Evolutionary conservation across 2,797 vertebrate genomes (phyloP).

Genomic region (Sardinella longiceps): DNA sequence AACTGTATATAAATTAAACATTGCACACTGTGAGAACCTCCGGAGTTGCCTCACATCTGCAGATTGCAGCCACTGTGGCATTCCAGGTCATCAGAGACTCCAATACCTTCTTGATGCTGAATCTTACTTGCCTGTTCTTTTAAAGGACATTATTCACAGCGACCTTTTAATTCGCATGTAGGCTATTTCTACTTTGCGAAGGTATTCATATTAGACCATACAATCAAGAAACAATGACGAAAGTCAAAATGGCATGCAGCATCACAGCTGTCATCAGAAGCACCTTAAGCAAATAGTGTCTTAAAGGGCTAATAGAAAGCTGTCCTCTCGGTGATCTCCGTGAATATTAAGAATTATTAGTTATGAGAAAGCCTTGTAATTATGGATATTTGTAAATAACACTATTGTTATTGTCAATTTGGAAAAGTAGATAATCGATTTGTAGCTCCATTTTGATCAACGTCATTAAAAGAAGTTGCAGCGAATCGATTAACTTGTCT

Average conservation of each 20-base stretch:
- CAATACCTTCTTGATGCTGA: too few species aligned
- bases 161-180: neutral
- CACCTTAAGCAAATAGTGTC: neutral
- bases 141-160: neutral
- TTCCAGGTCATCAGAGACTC: too few species aligned
- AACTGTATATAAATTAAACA: too few species aligned
- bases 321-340: neutral
- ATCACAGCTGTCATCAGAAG: neutral
- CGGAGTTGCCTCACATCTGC: too few species aligned
- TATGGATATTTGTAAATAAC: neutral
- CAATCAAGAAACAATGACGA: neutral
- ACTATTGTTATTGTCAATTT: neutral
- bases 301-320: neutral
- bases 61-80: too few species aligned
- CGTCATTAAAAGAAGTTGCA: neutral
- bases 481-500: conserved; percentile 2
- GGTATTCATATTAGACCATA: neutral
- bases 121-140: too few species aligned
- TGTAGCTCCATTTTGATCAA: neutral
- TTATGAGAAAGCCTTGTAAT: neutral
- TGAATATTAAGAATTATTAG: neutral
- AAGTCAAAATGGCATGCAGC: neutral
- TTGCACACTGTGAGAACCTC: too few species aligned
- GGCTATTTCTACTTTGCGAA: neutral
- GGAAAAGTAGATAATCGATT: neutral